Evolutionary conservation across 2,113 vertebrate genomes (phyloP), one percentile per base, ranked within the genome.

Genomic region (Siniperca chuatsi): DNA sequence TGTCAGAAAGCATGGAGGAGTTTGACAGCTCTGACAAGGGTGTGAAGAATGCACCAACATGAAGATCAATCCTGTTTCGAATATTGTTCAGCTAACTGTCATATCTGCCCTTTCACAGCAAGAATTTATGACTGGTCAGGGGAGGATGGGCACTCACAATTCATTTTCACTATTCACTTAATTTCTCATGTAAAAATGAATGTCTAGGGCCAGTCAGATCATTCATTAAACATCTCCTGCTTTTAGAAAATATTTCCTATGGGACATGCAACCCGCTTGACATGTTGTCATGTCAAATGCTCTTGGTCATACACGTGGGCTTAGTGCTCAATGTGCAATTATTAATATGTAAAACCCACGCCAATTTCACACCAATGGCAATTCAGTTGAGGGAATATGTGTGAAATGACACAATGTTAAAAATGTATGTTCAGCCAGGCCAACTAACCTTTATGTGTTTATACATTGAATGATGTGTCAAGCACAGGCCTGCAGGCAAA

Each of bases 11-110:
- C 88, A 82, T 81, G 68, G 78, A 86, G 79, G 86, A 69, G 64
- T 90, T 91, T 91, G 94, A 93, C 93, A 92, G 90, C 83, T 90
- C 79, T 93, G 94, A 94, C 93, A 92, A 89, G 78, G 61, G n/a
- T 75, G 86, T 95, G 92, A 95, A 68, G 76, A 87, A 94, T 93
- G 87, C 84, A 79, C 58, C 84, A 66, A 92, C 85, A 78, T 79
- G 67, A 67, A 91, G 91, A 95, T 94, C 95, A 94, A 94, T 95
- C 91, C 88, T 65, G 62, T 70, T 91, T 85, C 52, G 48, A 90
- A 82, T 85, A 83, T 90, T 90, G 87, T 88, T 90, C 78, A 81
- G 82, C 81, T 69, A 81, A 87, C 86, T 91, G 93, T 93, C 94
- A 95, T 44, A 81, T 82, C 89, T 93, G 93, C 90, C 93, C 90